These are phyloP conservation scores for Melanotaenia parkinsoni DNA, from an alignment of 2,797 vertebrate genomes.

Conservation along the genomic window DNA sequence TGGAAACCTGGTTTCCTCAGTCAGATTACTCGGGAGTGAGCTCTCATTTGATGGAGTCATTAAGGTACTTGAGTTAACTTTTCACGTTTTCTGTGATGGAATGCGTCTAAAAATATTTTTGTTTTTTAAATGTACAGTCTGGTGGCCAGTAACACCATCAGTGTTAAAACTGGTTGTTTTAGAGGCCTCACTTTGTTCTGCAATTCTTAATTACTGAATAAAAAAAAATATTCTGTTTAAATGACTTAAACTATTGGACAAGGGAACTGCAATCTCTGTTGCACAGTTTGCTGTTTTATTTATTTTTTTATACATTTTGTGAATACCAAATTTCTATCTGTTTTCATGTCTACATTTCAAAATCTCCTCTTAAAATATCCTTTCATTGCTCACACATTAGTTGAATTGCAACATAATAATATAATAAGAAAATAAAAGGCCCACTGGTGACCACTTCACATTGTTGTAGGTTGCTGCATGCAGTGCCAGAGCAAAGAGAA, in stretches of 20 bases:
- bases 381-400: background rate
- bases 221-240: background rate
- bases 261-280: background rate
- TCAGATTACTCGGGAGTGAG: conserved; percentile 90
- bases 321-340: background rate
- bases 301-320: too few species aligned
- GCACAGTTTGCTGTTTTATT: too few species aligned
- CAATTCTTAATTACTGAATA: background rate
- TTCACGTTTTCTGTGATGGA: background rate
- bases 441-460: background rate
- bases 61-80: conserved; percentile 82
- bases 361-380: background rate
- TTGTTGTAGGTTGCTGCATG: conserved; percentile 85
- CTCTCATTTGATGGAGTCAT: conserved; percentile 91
- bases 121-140: too few species aligned
- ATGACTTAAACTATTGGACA: background rate
- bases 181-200: too few species aligned
- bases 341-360: background rate
- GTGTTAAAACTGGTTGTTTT: too few species aligned
- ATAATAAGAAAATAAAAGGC: background rate
- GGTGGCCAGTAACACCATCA: too few species aligned
- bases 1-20: conserved; percentile 90
- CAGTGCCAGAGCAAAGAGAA: conserved; percentile 67
- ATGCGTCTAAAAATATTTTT: too few species aligned
- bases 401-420: too few species aligned